Evolutionary conservation across 2,888 invertebrate genomes (phyloP), one percentile per base, ranked within the genome.

Genomic region (Drosophila colorata): DNA sequence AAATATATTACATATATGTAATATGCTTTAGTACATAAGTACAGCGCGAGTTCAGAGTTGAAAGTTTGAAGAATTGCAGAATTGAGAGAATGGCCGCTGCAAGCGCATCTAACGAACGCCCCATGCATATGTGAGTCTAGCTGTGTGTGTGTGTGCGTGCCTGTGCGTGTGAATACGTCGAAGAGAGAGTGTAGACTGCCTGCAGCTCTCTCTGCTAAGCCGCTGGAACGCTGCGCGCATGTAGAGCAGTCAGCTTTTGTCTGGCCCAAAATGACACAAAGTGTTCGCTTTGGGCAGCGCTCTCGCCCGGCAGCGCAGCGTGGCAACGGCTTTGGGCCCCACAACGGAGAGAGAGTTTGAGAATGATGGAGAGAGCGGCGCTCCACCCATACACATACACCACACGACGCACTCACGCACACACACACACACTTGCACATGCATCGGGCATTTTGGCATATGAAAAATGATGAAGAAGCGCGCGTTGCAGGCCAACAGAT

Each of bases 331-430:
- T 71, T 80, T 63, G 49, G 69, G 74, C 60, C 43, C 44, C 61
- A 69, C 56, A 73, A 82, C 57, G 88, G 82, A 82, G 82, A 82
- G 82, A 82, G 82, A 82, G 73, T 81, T 85, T 87, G 82, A 82
- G 82, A 82, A 82, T 82, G 82, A 82, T 87, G 88, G 82, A 81
- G 80, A 85, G 81, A 69, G 65, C 71, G 69, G 83, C 64, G 78
- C 74, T 78, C 78, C 74, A 78, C 73, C 78, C 78, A 75, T 57
- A 57, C 60, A 82, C 48, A 59, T n/a, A 73, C 25, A 65, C 65
- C 40, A 41, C 13, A 44, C 43, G 48, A 48, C 11, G 41, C 46
- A 49, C 44, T 41, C 52, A 31, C 20, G 16, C 47, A 18, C 56
- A 35, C 38, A 41, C 41, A 38, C 61, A 35, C 20, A n/a, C 69